phyloP scores from a whole-genome alignment of 2,113 vertebrate species.

The Sisor rabdophorus region DNA sequence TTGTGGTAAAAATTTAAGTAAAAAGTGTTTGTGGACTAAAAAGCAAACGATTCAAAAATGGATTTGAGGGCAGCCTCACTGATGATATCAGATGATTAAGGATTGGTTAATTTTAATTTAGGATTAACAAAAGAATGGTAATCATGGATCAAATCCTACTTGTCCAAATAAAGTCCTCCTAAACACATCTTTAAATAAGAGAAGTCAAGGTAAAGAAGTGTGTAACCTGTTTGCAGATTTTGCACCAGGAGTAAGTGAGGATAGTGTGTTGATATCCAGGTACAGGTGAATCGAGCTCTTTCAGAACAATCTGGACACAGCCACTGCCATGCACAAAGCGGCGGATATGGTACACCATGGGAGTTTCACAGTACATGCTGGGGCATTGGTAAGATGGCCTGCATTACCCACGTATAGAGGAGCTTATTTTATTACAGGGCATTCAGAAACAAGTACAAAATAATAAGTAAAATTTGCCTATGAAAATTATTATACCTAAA shows the following conservation, averaged over 20 bases:
- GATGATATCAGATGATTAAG: no score
- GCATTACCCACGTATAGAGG: slow-evolving; percentile 22
- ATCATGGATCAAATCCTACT: no score
- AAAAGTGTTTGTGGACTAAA: no score
- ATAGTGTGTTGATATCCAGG: slow-evolving; percentile 98
- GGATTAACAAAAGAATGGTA: no score
- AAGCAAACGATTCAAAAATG: no score
- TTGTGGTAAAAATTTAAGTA: no score
- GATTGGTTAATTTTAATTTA: no score
- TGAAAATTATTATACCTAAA: slow-evolving; percentile 76
- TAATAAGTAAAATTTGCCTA: background rate
- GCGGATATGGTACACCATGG: slow-evolving; percentile 95
- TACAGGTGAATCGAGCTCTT: slow-evolving; percentile 94
- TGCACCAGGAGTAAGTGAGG: slow-evolving; percentile 97
- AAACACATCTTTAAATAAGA: background rate
- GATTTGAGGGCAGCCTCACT: no score
- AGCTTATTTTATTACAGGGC: background rate
- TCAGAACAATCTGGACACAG: slow-evolving; percentile 96
- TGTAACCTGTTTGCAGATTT: slow-evolving; percentile 91
- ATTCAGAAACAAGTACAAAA: background rate
- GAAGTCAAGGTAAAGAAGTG: background rate
- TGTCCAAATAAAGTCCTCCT: no score
- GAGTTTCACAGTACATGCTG: slow-evolving; percentile 94
- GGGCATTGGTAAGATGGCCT: slow-evolving; percentile 97
- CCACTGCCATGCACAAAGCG: slow-evolving; percentile 94